Evolutionary conservation across 2,113 vertebrate genomes (phyloP).

Genomic region (Taxidea taxus): DNA sequence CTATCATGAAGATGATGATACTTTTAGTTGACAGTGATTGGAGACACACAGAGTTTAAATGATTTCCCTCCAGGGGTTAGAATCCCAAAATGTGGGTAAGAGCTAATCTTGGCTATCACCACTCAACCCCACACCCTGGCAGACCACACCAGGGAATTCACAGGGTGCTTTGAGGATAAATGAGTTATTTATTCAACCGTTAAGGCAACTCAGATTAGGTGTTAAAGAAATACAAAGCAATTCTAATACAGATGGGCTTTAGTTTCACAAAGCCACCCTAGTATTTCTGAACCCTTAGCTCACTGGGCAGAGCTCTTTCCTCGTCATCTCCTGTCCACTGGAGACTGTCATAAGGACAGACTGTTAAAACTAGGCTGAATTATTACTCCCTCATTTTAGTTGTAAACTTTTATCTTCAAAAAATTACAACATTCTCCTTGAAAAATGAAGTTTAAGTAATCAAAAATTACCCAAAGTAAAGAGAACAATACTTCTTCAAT

Average conservation of each 20-base stretch:
- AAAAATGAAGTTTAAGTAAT: slow-evolving; percentile 25
- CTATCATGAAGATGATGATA: slow-evolving; percentile 9
- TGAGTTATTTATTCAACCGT: slow-evolving; percentile 30
- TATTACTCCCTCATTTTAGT: not conserved
- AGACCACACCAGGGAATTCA: slow-evolving; percentile 46
- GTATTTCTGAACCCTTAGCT: not conserved
- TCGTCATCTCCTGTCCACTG: not conserved
- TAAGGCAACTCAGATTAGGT: slow-evolving; percentile 46
- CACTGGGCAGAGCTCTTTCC: not conserved
- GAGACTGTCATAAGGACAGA: not conserved
- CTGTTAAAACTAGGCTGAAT: not conserved
- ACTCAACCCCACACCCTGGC: slow-evolving; percentile 52
- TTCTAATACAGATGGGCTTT: not conserved
- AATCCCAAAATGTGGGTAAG: not conserved
- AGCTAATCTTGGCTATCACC: slow-evolving; percentile 46
- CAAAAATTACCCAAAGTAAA: not conserved
- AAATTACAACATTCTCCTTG: not conserved
- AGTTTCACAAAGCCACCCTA: not conserved
- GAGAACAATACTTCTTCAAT: not conserved
- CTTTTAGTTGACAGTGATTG: not conserved
- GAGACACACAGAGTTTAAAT: not conserved
- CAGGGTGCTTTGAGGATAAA: slow-evolving; percentile 53
- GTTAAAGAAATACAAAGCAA: slow-evolving; percentile 64
- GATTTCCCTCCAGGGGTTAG: not conserved
- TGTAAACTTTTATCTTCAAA: not conserved